A percentile compares a stretch with the other conserved stretches of the same genome.
phyloP scores from a whole-genome alignment of 2,888 invertebrate genomes.

The Plagodis pulveraria region DNA sequence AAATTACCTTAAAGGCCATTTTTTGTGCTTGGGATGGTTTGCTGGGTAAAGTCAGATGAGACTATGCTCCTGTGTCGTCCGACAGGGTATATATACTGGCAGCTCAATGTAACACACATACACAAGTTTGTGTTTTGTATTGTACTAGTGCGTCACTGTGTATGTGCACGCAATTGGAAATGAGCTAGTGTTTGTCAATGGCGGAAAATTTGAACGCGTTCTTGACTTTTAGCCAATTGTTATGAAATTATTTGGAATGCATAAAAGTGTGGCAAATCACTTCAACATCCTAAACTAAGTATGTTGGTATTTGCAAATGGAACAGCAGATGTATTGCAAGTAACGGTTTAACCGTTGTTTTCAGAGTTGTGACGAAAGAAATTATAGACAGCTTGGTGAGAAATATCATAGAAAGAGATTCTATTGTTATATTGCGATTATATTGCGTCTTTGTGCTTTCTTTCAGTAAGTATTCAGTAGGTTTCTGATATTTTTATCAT shows the following conservation, averaged over 20 bases:
- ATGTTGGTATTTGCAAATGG: conserved; percentile 11
- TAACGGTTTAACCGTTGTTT: conserved; percentile 5
- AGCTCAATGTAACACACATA: conserved; percentile 66
- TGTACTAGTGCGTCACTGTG: conserved; percentile 68
- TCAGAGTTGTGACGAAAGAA: not conserved
- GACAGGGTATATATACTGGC: conserved; percentile 70
- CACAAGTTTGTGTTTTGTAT: conserved; percentile 77
- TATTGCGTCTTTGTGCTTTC: too few species aligned
- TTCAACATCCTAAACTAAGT: conserved; percentile 7
- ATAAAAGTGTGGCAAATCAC: conserved; percentile 26
- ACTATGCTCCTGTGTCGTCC: conserved; percentile 69
- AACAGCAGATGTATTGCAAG: conserved; percentile 13
- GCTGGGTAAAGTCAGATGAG: conserved; percentile 64
- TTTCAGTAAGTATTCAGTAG: too few species aligned
- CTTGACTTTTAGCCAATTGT: conserved; percentile 77
- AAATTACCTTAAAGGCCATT: conserved; percentile 78
- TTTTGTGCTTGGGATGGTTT: conserved; percentile 59
- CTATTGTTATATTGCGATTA: too few species aligned
- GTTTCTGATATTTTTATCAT: too few species aligned
- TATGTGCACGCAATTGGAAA: conserved; percentile 80
- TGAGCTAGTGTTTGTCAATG: conserved; percentile 78
- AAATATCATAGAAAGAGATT: too few species aligned
- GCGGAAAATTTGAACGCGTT: conserved; percentile 72
- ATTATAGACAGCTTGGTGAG: too few species aligned
- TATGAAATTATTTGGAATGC: conserved; percentile 53